These are phyloP conservation scores for Epiblema foenella DNA, from an alignment of 2,888 invertebrate genomes.

Conservation along the genomic window DNA sequence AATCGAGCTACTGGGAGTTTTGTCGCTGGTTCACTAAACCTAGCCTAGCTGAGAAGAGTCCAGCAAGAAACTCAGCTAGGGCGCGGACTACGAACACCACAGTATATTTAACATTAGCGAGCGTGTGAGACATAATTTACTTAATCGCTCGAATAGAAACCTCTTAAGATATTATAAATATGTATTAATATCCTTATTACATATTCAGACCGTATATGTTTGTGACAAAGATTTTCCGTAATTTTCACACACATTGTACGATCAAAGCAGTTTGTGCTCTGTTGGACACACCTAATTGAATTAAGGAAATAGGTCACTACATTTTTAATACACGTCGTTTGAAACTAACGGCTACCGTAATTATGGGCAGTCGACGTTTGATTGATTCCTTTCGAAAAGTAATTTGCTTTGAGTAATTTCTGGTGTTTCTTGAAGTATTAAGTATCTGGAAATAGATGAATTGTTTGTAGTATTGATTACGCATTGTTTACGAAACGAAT, in stretches of 20 bases:
- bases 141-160: too few relatives aligned
- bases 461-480: neutral
- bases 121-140: too few relatives aligned
- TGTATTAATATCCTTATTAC: neutral
- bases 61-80: too few relatives aligned
- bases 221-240: neutral
- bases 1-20: too few relatives aligned
- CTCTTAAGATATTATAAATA: too few relatives aligned
- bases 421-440: slow-evolving; percentile 21
- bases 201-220: neutral
- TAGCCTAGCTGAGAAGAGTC: too few relatives aligned
- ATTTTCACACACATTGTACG: slow-evolving; percentile 26
- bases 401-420: slow-evolving; percentile 8
- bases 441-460: neutral
- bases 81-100: too few relatives aligned
- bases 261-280: slow-evolving; percentile 29
- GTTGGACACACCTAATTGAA: slow-evolving; percentile 36
- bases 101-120: too few relatives aligned
- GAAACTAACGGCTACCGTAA: slow-evolving; percentile 23
- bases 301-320: slow-evolving; percentile 37
- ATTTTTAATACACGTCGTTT: slow-evolving; percentile 35
- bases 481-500: neutral
- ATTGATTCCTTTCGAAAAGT: slow-evolving; percentile 31
- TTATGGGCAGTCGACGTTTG: slow-evolving; percentile 30
- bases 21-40: too few relatives aligned